phyloP scores from a whole-genome alignment of 2,888 invertebrate species.

The Taenaris catops region DNA sequence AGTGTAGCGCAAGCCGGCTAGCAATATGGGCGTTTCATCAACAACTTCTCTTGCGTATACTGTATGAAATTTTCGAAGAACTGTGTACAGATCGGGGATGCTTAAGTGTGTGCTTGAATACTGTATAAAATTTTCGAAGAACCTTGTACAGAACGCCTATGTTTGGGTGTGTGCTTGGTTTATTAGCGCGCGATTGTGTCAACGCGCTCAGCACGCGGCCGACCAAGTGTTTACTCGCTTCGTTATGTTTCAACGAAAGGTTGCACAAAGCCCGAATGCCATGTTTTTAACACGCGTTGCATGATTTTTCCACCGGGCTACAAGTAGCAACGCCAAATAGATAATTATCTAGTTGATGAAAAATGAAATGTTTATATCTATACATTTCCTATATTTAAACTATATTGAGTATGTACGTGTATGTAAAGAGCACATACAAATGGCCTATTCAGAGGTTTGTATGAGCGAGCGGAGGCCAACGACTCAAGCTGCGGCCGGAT shows the following conservation, averaged over 20 bases:
- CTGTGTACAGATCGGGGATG: slow-evolving; percentile 31
- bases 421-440: not conserved
- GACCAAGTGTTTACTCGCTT: slow-evolving; percentile 38
- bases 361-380: too few relatives aligned
- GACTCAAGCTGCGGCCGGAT: slow-evolving; percentile 13
- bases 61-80: slow-evolving; percentile 43
- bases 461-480: slow-evolving; percentile 11
- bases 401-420: too few relatives aligned
- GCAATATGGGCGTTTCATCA: slow-evolving; percentile 20
- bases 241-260: slow-evolving; percentile 28
- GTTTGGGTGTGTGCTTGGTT: slow-evolving; percentile 39
- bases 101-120: slow-evolving; percentile 40
- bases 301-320: slow-evolving; percentile 1
- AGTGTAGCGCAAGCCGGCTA: slow-evolving; percentile 6
- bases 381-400: not conserved
- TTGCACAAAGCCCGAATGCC: slow-evolving; percentile 18
- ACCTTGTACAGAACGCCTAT: slow-evolving; percentile 32
- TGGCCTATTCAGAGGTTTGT: slow-evolving; percentile 4
- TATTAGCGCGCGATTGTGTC: slow-evolving; percentile 55
- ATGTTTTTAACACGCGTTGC: slow-evolving; percentile 4
- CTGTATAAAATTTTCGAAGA: slow-evolving; percentile 44
- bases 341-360: too few relatives aligned
- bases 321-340: not conserved
- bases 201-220: slow-evolving; percentile 51
- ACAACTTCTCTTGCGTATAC: slow-evolving; percentile 25